Conservation (phyloP, 2,888 invertebrate genomes). For the Tholera decimalis region DNA sequence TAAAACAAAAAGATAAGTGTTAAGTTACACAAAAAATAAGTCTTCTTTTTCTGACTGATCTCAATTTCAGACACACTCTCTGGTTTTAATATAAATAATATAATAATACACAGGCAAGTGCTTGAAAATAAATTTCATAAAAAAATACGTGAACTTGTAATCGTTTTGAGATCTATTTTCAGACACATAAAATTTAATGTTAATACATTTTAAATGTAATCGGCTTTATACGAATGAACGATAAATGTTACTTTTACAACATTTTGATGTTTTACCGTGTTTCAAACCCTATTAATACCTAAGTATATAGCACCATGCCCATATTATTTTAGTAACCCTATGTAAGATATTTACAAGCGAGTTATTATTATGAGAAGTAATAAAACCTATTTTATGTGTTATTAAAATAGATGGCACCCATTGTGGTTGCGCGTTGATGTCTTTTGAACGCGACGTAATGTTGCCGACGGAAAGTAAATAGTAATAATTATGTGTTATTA, state of each 20-base stretch:
- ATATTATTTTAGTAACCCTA: background rate
- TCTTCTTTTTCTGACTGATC: too few species aligned
- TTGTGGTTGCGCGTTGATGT: constrained; percentile 78
- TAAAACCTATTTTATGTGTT: background rate
- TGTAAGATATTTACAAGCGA: background rate
- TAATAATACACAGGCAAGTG: accelerated
- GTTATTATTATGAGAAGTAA: constrained; percentile 10
- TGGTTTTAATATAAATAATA: background rate
- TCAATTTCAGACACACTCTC: too few species aligned
- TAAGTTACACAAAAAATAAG: too few species aligned
- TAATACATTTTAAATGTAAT: background rate
- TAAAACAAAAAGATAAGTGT: too few species aligned
- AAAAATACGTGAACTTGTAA: background rate
- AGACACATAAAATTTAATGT: background rate
- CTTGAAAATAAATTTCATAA: background rate
- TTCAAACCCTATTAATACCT: background rate
- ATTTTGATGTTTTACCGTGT: background rate
- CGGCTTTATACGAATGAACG: background rate
- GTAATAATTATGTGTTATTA: background rate
- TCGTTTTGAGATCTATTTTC: background rate
- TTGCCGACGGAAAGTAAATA: constrained; percentile 37
- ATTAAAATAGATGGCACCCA: constrained; percentile 1
- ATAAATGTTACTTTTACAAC: background rate
- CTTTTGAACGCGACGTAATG: constrained; percentile 70
- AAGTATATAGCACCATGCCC: background rate